Conservation (phyloP, 2,113 vertebrate species). For the Odobenus rosmarus region DNA sequence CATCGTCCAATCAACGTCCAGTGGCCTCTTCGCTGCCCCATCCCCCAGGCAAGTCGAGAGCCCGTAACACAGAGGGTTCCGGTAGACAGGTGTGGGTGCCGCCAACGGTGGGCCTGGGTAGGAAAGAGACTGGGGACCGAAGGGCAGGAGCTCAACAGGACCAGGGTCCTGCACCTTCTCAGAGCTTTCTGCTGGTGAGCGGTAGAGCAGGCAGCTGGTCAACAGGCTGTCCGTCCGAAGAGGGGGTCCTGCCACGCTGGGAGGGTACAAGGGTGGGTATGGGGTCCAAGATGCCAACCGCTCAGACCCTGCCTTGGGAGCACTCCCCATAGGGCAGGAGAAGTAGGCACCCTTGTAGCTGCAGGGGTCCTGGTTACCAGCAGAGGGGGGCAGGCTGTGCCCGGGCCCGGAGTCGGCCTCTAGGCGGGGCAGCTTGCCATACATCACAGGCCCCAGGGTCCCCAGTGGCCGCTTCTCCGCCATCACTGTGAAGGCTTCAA, state of each 20-base stretch:
- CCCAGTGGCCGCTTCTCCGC: constrained; percentile 85
- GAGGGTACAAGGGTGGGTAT: constrained; percentile 71
- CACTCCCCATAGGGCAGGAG: constrained; percentile 83
- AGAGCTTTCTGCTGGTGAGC: constrained; percentile 74
- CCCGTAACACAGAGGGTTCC: constrained; percentile 81
- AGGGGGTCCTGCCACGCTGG: constrained; percentile 80
- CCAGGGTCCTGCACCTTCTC: constrained; percentile 78
- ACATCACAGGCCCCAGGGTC: constrained; percentile 81
- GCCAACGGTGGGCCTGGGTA: constrained; percentile 83
- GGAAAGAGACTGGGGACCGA: constrained; percentile 76
- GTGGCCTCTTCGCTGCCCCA: constrained; percentile 75
- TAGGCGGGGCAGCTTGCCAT: constrained; percentile 87
- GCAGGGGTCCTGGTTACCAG: constrained; percentile 78
- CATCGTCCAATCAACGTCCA: constrained; percentile 86
- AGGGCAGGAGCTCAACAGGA: constrained; percentile 68
- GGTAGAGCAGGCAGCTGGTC: constrained; percentile 82
- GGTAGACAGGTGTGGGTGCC: constrained; percentile 91
- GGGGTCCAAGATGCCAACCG: constrained; percentile 84
- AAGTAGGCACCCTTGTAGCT: constrained; percentile 90
- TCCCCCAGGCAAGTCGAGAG: constrained; percentile 78
- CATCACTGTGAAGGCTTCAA: constrained; percentile 81
- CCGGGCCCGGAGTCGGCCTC: constrained; percentile 57
- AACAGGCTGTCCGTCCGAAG: constrained; percentile 73
- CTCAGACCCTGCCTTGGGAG: constrained; percentile 76
- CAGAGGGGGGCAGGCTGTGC: constrained; percentile 56